These are phyloP conservation scores for Henricia sp. DNA, from an alignment of 53 echinoderm and acorn worm species.

Conservation along the genomic window DNA sequence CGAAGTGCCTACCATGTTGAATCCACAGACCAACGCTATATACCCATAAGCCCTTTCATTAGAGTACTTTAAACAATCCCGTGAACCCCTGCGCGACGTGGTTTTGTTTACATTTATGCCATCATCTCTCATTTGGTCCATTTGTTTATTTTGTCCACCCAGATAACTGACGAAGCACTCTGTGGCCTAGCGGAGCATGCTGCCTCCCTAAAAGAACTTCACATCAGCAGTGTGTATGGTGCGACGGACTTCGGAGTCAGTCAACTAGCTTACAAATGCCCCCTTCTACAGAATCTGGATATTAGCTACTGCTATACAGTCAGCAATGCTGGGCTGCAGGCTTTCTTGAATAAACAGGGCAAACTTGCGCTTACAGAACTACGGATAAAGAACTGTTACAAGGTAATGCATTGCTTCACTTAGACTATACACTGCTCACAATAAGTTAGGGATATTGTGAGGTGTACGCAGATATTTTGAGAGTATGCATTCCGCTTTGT, in stretches of 20 bases:
- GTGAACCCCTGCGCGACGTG: too few species aligned
- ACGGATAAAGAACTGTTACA: slow-evolving; percentile 80
- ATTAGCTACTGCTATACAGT: slow-evolving; percentile 91
- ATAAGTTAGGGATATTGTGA: too few species aligned
- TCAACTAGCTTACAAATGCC: slow-evolving; percentile 83
- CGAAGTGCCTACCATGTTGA: too few species aligned
- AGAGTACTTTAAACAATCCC: too few species aligned
- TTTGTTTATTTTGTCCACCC: neutral
- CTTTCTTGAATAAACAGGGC: slow-evolving; percentile 52
- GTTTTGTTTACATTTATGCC: too few species aligned
- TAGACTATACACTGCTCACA: too few species aligned
- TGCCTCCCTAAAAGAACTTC: slow-evolving; percentile 73
- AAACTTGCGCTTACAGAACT: slow-evolving; percentile 70
- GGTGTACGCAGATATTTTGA: too few species aligned
- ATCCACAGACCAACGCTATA: too few species aligned
- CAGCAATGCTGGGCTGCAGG: slow-evolving; percentile 77
- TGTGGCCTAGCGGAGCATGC: slow-evolving; percentile 80
- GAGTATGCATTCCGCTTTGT: too few species aligned
- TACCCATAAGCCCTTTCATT: too few species aligned
- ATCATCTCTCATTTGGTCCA: neutral
- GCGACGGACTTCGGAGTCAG: slow-evolving; percentile 93
- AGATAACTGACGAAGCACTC: slow-evolving; percentile 85
- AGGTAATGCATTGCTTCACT: too few species aligned
- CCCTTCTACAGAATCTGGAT: slow-evolving; percentile 69
- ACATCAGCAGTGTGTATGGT: slow-evolving; percentile 91